These are phyloP conservation scores for Abrostola tripartita DNA, from an alignment of 2,888 invertebrate genomes.

Conservation along the genomic window DNA sequence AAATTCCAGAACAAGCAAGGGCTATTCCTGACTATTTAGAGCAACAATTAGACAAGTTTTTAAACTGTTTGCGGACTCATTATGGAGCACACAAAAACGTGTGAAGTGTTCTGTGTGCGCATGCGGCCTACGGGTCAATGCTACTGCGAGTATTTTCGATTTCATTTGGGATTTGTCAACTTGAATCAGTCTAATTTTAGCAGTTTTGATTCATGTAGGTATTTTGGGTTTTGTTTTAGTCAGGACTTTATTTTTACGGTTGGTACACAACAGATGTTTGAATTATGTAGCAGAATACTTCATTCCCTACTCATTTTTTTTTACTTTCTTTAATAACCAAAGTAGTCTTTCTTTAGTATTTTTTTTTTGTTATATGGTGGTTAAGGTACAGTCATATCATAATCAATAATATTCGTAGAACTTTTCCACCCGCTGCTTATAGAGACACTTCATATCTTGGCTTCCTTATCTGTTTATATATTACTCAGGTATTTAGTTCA, in stretches of 20 bases:
- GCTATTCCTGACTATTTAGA: conserved; percentile 74
- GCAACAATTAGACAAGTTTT: conserved; percentile 74
- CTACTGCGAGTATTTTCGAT: conserved; percentile 65
- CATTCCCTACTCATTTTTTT: too few relatives aligned
- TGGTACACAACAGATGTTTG: not conserved
- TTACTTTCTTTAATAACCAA: too few relatives aligned
- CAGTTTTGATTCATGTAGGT: conserved; percentile 46
- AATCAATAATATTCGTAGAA: too few relatives aligned
- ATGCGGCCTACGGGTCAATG: conserved; percentile 67
- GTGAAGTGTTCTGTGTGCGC: conserved; percentile 57
- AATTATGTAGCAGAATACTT: too few relatives aligned
- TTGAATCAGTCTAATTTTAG: conserved; percentile 49
- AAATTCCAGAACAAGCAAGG: conserved; percentile 66
- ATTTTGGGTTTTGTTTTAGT: conserved; percentile 15
- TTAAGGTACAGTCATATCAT: too few relatives aligned
- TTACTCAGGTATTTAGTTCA: too few relatives aligned
- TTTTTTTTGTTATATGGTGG: too few relatives aligned
- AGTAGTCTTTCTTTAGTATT: too few relatives aligned
- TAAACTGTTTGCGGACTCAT: conserved; percentile 70
- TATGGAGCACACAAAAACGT: conserved; percentile 61
- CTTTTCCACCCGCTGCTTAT: not conserved
- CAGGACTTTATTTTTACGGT: not conserved
- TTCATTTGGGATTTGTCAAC: conserved; percentile 56
- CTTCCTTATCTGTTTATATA: too few relatives aligned
- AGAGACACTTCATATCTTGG: too few relatives aligned